Base-by-base conservation (phyloP, 2,113 vertebrate genomes). In the Caretta caretta region DNA sequence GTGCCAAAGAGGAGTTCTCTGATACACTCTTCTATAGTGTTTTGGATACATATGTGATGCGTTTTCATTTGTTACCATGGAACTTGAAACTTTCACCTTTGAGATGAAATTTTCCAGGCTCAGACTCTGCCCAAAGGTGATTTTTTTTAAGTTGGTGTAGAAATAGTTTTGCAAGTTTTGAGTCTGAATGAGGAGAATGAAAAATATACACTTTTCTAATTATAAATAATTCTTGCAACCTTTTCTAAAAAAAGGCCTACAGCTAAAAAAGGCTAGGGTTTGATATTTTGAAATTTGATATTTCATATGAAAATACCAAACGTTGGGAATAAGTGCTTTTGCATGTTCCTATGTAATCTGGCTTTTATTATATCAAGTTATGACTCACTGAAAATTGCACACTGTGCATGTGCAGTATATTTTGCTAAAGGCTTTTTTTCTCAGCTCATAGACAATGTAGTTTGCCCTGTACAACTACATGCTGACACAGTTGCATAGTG, bases 331-430 rank as follows among this genome's bases (percentile, higher is more conserved):
- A 92, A 9, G 19, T 56, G 10, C 0, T 48, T 87, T 49, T 46
- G 27, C 80, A 10, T 69, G 0, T 69, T 7, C 35, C 79, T 38
- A 10, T 69, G 31, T 86, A 84, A 80, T n/a, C 22, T 69, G 59
- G 46, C 42, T 90, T 48, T 86, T 13, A 91, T 88, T 48, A 85
- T 13, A 84, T 35, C 4, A 83, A 86, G n/a, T 72, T 91, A 84
- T 90, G 2, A 57, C 80, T 81, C 4, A 38, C 51, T 83, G 11
- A 93, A 78, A 81, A 59, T 72, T 83, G 2, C 54, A 9, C 38
- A 22, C 10, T 65, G 3, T 35, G 49, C 2, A 69, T 27, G 16
- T 4, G 3, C 92, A n/a, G 13, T 31, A 53, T 90, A 8, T 49
- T 19, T 83, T 59, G 1, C 9, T 56, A 84, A 3, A 83, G 48